These are phyloP conservation scores for Caenorhabditis sp. DNA, from an alignment of 2,888 invertebrate species.

Conservation along the genomic window DNA sequence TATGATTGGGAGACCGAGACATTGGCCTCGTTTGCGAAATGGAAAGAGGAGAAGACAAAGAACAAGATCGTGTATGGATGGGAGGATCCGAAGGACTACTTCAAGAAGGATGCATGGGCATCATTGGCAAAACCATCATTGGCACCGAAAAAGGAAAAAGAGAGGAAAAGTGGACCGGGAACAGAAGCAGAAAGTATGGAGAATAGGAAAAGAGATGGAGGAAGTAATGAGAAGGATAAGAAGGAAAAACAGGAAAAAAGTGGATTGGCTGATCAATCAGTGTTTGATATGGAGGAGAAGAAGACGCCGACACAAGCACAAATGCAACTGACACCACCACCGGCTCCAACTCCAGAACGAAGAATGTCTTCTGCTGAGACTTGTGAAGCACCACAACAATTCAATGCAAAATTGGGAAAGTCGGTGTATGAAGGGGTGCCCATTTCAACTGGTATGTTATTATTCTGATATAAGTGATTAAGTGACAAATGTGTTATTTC, in stretches of 20 bases:
- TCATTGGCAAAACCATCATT: not conserved
- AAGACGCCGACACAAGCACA: too few species aligned
- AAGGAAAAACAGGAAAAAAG: not conserved
- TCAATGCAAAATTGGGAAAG: too few species aligned
- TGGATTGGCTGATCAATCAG: too few species aligned
- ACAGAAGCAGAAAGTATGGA: not conserved
- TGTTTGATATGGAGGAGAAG: too few species aligned
- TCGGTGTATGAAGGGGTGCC: too few species aligned
- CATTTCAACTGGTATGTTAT: too few species aligned
- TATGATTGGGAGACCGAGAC: conserved; percentile 26
- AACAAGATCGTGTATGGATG: not conserved
- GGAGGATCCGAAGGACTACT: conserved; percentile 27
- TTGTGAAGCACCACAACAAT: not conserved
- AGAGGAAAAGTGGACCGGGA: not conserved
- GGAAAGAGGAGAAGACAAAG: conserved; percentile 5
- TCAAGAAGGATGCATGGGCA: not conserved
- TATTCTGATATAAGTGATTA: too few species aligned
- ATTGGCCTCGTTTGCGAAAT: not conserved
- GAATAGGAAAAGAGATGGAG: too few species aligned
- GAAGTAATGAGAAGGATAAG: too few species aligned
- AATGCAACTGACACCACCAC: not conserved
- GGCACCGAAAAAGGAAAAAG: not conserved
- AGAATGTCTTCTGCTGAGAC: not conserved
- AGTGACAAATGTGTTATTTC: too few species aligned
- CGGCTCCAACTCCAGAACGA: not conserved